Evolutionary conservation across 2,888 invertebrate species (phyloP).

Genomic region (Apocheima hispidaria): DNA sequence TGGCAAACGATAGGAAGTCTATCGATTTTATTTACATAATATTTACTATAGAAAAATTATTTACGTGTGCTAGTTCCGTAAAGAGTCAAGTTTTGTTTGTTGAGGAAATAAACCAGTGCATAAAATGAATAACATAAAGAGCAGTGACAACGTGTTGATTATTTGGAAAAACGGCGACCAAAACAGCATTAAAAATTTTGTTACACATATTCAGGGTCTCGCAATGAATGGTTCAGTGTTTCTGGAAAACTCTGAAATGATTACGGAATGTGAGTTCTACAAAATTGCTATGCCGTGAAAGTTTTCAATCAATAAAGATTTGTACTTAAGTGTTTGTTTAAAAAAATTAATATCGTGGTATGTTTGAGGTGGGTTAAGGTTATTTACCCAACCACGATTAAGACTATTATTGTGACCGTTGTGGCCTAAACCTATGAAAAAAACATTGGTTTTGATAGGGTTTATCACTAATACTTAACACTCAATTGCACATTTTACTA

Average conservation of each 20-base stretch:
- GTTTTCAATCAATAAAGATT: too few relatives aligned
- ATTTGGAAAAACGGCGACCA: conserved; percentile 85
- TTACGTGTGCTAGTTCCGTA: not conserved
- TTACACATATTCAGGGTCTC: conserved; percentile 78
- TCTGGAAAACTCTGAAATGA: conserved; percentile 87
- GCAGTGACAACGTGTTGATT: conserved; percentile 81
- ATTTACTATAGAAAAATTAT: not conserved
- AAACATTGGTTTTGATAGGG: too few relatives aligned
- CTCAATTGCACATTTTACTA: too few relatives aligned
- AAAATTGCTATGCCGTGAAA: not conserved
- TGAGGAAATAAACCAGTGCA: not conserved
- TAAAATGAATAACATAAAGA: conserved; percentile 68
- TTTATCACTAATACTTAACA: too few relatives aligned
- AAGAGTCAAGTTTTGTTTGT: not conserved
- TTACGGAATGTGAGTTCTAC: conserved; percentile 84
- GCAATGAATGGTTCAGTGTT: conserved; percentile 80
- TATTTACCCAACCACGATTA: too few relatives aligned
- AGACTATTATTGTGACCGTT: too few relatives aligned
- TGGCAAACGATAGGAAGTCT: not conserved
- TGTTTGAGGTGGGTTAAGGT: too few relatives aligned
- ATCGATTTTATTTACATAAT: not conserved
- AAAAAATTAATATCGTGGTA: too few relatives aligned
- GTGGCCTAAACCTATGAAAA: too few relatives aligned
- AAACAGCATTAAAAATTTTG: conserved; percentile 81
- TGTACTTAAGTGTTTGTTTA: not conserved